Evolutionary conservation across 2,113 vertebrate species (phyloP), one percentile per base, ranked within the genome.

Genomic region (Eptesicus fuscus): DNA sequence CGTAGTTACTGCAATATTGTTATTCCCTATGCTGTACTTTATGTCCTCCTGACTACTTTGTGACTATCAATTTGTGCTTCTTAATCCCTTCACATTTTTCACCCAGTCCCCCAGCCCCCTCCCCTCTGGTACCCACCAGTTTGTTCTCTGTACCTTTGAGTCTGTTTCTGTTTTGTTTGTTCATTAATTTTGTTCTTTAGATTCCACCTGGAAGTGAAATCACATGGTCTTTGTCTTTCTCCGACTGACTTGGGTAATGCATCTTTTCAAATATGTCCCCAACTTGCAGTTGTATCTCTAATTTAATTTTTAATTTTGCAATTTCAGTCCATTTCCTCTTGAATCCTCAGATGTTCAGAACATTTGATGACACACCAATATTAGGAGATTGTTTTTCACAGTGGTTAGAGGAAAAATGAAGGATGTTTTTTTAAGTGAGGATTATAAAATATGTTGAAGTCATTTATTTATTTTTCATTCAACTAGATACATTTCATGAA

Each of bases 371-470:
- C 25, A 69, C n/a, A 74, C 49, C 44, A 70, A 30, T 74, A 63
- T 35, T 76, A 30, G 8, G 79, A 91, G 53, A 32, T 74, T 78
- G 61, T 83, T 95, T 96, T 86, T 93, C 73, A 65, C 23, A 40
- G 16, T 44, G 47, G 16, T 74, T 83, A 63, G 53, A 89, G 47
- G 40, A 83, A 94, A 56, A 88, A 91, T 49, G 42, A 71, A 91
- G 69, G 37, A 73, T 89, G 51, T 61, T 25, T 25, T 59, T 61
- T 25, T 44, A 17, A 37, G 11, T 56, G 73, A 37, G 25, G 56
- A 85, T 80, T 95, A 87, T 49, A 90, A 94, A 93, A 90, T 61
- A 77, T 73, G 23, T 80, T 83, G 74, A 91, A 86, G 53, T 12
- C 40, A 44, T 18, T 67, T 83, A 51, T 61, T 86, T 40, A 40